Base-by-base conservation (phyloP, 1,140 invertebrate genomes). In the Bemisia tabaci region DNA sequence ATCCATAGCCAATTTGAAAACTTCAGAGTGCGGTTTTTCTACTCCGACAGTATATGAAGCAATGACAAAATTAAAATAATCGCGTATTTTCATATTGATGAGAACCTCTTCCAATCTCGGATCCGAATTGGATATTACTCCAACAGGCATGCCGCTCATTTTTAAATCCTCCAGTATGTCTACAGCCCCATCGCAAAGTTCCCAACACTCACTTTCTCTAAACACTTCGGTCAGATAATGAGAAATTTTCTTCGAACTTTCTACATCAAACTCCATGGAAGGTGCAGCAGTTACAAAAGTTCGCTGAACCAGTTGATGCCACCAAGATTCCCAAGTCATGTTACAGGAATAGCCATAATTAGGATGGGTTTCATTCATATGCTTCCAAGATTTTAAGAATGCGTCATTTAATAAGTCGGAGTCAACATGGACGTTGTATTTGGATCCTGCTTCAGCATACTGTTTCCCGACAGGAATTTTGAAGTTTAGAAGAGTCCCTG, bases 71-170 rank as follows among this genome's bases (percentile, higher is more conserved):
- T 88, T 81, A 79, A 95, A 92, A 73, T 85, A 86, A 26, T 83
- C 74, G 59, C 79, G 72, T 9, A 94, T 75, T 26, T 82, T 82
- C 11, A 85, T 78, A 68, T 84, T 84, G 1, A 74, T 65, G 26
- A 95, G 77, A 65, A 94, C 82, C 1, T 78, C 77, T 61, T 85
- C 78, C 0, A 95, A 76, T 64, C 91, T 81, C 60, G 89, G 85
- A 79, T 95, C 92, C 79, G 88, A 92, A 78, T 95, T 95, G 12
- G 91, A 93, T 69, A 95, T 86, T 0, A 92, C 83, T n/a, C 91
- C 92, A 25, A 94, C 68, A 9, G 77, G 72, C 12, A 86, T 71
- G 39, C 76, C 71, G 17, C 74, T 73, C 26, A 74, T 70, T 65
- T 77, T 79, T 17, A 90, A 72, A 67, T 81, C 79, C 39, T 83